phyloP scores from a whole-genome alignment of 2,888 invertebrate genomes.

The Hirtodrosophila confusa region DNA sequence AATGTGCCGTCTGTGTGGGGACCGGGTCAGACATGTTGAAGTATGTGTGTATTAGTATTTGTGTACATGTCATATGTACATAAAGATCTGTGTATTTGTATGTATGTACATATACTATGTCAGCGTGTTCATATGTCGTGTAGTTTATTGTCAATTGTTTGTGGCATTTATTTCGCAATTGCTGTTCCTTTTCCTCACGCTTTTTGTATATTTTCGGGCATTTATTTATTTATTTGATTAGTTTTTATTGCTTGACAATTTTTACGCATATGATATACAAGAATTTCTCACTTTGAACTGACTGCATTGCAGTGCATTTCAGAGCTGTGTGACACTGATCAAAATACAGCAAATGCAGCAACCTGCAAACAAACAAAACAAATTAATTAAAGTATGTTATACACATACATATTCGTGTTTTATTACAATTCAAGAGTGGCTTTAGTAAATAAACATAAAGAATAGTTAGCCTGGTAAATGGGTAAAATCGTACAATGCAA shows the following conservation, averaged over 20 bases:
- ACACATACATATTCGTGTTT: too few relatives aligned
- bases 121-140: constrained; percentile 24
- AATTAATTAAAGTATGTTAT: too few relatives aligned
- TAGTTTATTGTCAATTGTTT: constrained; percentile 76
- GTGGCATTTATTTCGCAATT: constrained; percentile 77
- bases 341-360: neutral
- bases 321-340: constrained; percentile 4
- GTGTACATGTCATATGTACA: constrained; percentile 2
- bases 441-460: too few relatives aligned
- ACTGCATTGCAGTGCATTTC: constrained; percentile 41
- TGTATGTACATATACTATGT: constrained; percentile 2
- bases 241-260: constrained; percentile 61
- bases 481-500: too few relatives aligned
- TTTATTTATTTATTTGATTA: constrained; percentile 70
- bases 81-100: constrained; percentile 9
- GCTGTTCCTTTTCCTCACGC: constrained; percentile 53
- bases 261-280: constrained; percentile 29
- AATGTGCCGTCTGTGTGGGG: constrained; percentile 17
- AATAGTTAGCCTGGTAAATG: too few relatives aligned
- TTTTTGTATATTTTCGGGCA: constrained; percentile 26
- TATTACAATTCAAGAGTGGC: too few relatives aligned
- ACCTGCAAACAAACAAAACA: neutral
- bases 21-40: too few relatives aligned
- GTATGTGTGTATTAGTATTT: neutral
- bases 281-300: constrained; percentile 13